Base-by-base conservation (phyloP, 1,140 invertebrate genomes). In the Riptortus pedestris region DNA sequence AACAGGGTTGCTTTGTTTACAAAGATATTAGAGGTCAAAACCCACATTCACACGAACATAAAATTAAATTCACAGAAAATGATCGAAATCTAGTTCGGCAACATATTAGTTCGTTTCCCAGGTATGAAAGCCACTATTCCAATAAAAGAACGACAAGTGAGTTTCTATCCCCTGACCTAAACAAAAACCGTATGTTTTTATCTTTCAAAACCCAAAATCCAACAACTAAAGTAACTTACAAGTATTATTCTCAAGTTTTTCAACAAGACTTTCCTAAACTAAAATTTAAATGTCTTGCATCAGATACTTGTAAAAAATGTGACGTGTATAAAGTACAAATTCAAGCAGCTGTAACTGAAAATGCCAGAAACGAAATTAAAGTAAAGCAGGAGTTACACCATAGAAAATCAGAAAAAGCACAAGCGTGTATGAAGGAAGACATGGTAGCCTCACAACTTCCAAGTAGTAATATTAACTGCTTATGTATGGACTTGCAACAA, bases 1-100 rank as follows among this genome's bases (percentile, higher is more conserved):
- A 64, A 64, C 29, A 16, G 26, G 62, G 61, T 52, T 48, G 43
- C 47, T 47, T 63, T 4, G 43, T 59, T 28, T 59, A 22, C n/a
- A 27, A 28, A 11, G 57, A 59, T n/a, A 59, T 12, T 22, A 59
- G 9, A 59, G 57, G 57, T 22, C 16, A 59, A 28, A 59, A 14
- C 27, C 57, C 26, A 22, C 3, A 14, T 22, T 59, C 57, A 20
- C 16, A 59, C 26, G 14, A 14, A 58, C 55, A 58, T 27, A 58
- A 58, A 28, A 26, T 11, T 27, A 26, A 29, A 58, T 58, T 58
- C 28, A 48, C 57, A 59, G 57, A 27, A 59, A 27, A 59, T 27
- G 18, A 59, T 24, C n/a, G 47, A 26, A 26, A 57, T 57, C 24
- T 64, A 55, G 51, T 55, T 18, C 16, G 31, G 14, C 29, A 64